These are phyloP conservation scores for Pseudeuparius sepicola DNA, from an alignment of 2,888 invertebrate genomes.

Conservation along the genomic window DNA sequence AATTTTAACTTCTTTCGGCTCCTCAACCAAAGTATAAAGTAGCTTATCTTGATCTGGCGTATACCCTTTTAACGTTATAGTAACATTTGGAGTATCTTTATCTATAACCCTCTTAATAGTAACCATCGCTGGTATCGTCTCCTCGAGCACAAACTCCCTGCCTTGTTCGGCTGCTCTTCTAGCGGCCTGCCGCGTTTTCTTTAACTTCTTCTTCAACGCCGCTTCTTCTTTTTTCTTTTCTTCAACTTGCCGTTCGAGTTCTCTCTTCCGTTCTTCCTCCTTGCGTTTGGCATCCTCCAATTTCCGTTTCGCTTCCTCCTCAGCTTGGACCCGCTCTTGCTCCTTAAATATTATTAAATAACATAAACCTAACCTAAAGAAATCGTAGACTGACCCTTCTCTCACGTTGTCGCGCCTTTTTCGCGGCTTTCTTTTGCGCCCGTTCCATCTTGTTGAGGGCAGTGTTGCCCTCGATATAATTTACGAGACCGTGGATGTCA, in stretches of 20 bases:
- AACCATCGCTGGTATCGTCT: conserved; percentile 47
- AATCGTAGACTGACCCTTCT: conserved; percentile 48
- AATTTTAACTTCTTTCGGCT: too few species aligned
- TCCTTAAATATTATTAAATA: conserved; percentile 25
- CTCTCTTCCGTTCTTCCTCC: conserved; percentile 35
- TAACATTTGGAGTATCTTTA: conserved; percentile 58
- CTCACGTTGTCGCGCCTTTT: conserved; percentile 70
- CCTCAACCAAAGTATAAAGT: conserved; percentile 53
- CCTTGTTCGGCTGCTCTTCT: conserved; percentile 18
- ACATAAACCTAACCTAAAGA: conserved; percentile 5
- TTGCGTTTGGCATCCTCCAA: conserved; percentile 25
- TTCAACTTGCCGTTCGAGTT: conserved; percentile 32
- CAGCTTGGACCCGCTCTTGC: conserved; percentile 30
- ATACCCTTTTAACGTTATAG: conserved; percentile 64
- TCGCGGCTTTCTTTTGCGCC: conserved; percentile 63
- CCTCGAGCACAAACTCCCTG: conserved; percentile 31
- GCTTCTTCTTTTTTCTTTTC: conserved; percentile 29
- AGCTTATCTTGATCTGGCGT: conserved; percentile 65
- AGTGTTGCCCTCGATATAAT: conserved; percentile 37
- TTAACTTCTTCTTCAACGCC: conserved; percentile 25
- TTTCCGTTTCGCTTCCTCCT: conserved; percentile 27
- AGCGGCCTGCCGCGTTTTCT: conserved; percentile 19
- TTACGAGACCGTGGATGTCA: conserved; percentile 36
- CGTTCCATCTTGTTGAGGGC: conserved; percentile 32
- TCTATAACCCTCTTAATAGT: conserved; percentile 63